Evolutionary conservation across 2,113 vertebrate genomes (phyloP), one percentile per base, ranked within the genome.

Genomic region (Hydropotes inermis): DNA sequence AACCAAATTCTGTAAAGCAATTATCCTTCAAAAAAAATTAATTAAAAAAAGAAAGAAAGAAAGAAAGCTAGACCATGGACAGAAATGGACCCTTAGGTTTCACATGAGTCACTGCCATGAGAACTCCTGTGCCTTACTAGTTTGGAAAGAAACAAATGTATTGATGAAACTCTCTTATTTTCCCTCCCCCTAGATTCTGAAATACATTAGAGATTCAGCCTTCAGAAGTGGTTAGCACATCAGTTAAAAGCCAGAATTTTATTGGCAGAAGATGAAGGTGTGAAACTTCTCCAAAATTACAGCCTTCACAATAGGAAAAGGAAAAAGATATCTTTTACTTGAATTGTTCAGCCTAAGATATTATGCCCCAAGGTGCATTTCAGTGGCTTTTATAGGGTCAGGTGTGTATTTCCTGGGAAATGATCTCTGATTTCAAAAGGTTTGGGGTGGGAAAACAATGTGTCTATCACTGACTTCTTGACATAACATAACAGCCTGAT

Each of bases 351-450:
- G 28, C 33, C 82, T 81, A 74, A 89, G 33, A 39, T 87, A 39
- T 10, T 79, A 3, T 94, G 90, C 91, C 76, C 58, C 45, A 83
- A 78, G 27, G 21, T 83, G 60, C 17, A 45, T 84, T 79, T 95
- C 61, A 92, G 28, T 78, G 74, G 61, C 11, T 7, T 54, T 83
- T 61, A 45, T 12, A 5, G 5, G 28, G n/a, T 21, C 23, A 54
- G 12, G 21, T 67, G 9, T 81, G 16, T 4, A 58, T 76, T 95
- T 95, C 17, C 28, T 43, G 47, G 87, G 67, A 89, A 27, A 47
- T 39, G n/a, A 79, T 64, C 70, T 89, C 78, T 87, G 28, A 67
- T 83, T 87, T 97, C 92, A 88, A 94, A 96, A 94, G 60, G 43
- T 67, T 52, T 45, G 21, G 78, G 8, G 16, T 76, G 11, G 17